Conservation (phyloP, 1,140 invertebrate genomes). For the Theocolax elegans region DNA sequence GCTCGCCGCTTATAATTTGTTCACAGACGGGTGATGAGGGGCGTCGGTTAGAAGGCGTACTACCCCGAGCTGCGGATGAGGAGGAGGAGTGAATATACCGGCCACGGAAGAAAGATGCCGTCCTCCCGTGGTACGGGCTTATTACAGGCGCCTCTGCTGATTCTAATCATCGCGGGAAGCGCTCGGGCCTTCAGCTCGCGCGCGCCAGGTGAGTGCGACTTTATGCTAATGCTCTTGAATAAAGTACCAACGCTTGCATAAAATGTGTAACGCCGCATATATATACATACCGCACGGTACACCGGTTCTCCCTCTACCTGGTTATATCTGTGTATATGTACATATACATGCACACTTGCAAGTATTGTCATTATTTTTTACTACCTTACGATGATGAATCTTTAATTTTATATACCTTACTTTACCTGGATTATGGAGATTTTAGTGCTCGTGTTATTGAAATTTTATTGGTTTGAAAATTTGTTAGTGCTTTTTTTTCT, state of each 20-base stretch:
- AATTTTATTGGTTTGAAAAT: no score
- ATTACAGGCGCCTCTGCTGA: constrained; percentile 60
- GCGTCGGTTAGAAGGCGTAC: constrained; percentile 57
- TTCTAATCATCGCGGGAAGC: constrained; percentile 64
- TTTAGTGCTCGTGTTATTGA: no score
- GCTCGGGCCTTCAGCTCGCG: constrained; percentile 59
- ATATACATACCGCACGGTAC: no score
- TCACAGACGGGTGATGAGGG: constrained; percentile 63
- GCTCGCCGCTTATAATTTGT: no score
- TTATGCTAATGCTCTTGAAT: constrained; percentile 37
- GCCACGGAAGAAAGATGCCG: constrained; percentile 53
- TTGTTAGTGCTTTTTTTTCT: no score
- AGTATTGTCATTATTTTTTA: no score
- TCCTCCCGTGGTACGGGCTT: constrained; percentile 52
- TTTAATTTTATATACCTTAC: no score
- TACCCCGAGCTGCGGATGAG: background rate
- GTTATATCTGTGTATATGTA: no score
- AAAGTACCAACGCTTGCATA: constrained; percentile 10
- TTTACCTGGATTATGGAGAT: no score
- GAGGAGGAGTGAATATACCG: constrained; percentile 39
- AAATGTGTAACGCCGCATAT: constrained; percentile 17
- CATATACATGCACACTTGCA: no score
- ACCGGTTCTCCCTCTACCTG: no score
- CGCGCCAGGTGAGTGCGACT: constrained; percentile 60
- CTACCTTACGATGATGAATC: no score